phyloP scores from a whole-genome alignment of 2,888 invertebrate species.

The Drosophila imparisetae region DNA sequence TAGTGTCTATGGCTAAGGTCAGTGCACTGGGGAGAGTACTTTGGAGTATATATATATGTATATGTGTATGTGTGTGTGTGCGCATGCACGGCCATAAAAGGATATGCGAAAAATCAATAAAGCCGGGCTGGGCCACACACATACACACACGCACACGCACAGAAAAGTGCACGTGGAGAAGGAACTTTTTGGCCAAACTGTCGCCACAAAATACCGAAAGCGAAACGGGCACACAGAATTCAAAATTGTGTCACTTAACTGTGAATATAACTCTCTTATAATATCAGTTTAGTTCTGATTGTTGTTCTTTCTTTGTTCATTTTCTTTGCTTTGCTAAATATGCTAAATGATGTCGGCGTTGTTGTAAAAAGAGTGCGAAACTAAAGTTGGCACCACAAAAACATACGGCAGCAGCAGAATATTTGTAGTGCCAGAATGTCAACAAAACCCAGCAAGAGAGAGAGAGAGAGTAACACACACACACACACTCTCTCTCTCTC shows the following conservation, averaged over 20 bases:
- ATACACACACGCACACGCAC: not conserved
- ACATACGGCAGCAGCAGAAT: constrained; percentile 20
- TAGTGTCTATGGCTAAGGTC: constrained; percentile 58
- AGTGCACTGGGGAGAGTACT: constrained; percentile 45
- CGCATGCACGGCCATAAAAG: constrained; percentile 54
- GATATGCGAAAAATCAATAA: constrained; percentile 72
- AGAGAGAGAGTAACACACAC: not conserved
- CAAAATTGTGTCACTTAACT: constrained; percentile 74
- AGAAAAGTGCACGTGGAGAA: constrained; percentile 47
- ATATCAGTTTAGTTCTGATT: constrained; percentile 29
- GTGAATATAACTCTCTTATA: constrained; percentile 21
- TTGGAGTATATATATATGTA: not conserved
- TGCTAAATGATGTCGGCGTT: constrained; percentile 56
- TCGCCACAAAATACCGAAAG: constrained; percentile 7
- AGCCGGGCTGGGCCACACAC: constrained; percentile 38
- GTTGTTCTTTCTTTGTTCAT: constrained; percentile 18
- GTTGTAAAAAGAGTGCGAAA: constrained; percentile 20
- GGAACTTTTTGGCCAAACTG: constrained; percentile 4
- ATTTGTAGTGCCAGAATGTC: constrained; percentile 58
- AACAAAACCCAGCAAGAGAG: constrained; percentile 61
- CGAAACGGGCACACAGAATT: constrained; percentile 32
- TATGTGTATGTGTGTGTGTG: constrained; percentile 22
- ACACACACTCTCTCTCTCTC: constrained; percentile 7
- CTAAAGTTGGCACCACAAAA: constrained; percentile 17
- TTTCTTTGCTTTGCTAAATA: constrained; percentile 52